Evolutionary conservation across 2,797 vertebrate species (phyloP), one percentile per base, ranked within the genome.

Genomic region (Lutjanus campechanus): DNA sequence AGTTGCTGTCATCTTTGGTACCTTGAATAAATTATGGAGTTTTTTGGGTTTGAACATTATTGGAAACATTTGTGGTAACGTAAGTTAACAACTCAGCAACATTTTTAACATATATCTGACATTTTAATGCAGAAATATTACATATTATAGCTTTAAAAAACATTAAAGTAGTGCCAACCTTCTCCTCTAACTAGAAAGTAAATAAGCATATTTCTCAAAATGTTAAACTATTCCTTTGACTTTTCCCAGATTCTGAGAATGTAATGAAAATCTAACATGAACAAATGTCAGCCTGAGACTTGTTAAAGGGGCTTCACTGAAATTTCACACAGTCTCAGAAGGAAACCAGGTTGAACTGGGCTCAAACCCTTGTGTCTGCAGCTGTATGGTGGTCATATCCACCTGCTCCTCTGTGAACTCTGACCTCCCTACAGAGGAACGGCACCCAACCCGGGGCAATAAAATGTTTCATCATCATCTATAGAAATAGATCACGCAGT

Each of bases 391-490:
- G 69, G 51, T 68, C 50, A 25, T 1, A 54, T 50, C 44, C 8
- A 17, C 16, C 13, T n/a, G 20, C 40, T 25, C 16, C 36, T 47
- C 29, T 17, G 12, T 41, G 58, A 70, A 17, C 66, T 65, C 71
- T 25, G 22, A 71, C 55, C 75, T 67, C 36, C 6, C 5, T 16
- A 13, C 8, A 9, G 3, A 19, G 12, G 41, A 7, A 22, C 10
- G 2, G 0, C 29, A 11, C 17, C 20, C 9, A 36, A 36, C 36
- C 7, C n/a, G 17, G 20, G 46, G 25, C 9, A 61, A 40, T 60
- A 13, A 62, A 64, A 56, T 4, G 16, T 75, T 47, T 78, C 12
- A 29, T 59, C 56, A 54, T 12, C 54, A 49, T 55, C 41, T 17
- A 19, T 15, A 61, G 51, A 73, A 58, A 22, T 1, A 41, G 20